These are phyloP conservation scores for Agonum fuliginosum DNA, from an alignment of 2,888 invertebrate genomes.

Conservation along the genomic window DNA sequence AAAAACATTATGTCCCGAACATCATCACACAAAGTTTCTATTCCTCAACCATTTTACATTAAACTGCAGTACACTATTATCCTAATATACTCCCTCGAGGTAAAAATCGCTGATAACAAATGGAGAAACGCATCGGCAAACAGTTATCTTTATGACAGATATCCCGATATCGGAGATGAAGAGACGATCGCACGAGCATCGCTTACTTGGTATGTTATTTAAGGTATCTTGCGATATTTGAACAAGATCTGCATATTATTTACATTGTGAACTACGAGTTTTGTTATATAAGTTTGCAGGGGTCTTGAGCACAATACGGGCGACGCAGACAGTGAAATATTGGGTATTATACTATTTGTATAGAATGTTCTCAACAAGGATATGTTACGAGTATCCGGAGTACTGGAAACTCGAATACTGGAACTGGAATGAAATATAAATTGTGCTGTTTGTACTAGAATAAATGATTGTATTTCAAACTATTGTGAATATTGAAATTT, in stretches of 20 bases:
- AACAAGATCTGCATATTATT: conserved; percentile 49
- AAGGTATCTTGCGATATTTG: conserved; percentile 40
- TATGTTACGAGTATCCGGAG: background rate
- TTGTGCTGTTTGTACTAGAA: no score
- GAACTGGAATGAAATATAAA: background rate
- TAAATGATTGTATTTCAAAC: no score
- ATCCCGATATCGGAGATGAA: no score
- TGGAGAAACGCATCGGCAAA: background rate
- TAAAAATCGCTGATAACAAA: background rate
- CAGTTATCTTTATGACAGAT: conserved; percentile 22
- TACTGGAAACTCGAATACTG: background rate
- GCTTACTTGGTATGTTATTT: conserved; percentile 31
- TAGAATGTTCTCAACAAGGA: background rate
- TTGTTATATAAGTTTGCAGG: conserved; percentile 26
- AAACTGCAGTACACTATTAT: background rate
- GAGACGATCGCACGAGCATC: background rate
- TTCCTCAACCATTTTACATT: no score
- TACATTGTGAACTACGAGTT: conserved; percentile 36
- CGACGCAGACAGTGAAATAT: conserved; percentile 34
- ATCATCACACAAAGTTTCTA: no score
- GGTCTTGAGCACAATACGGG: conserved; percentile 10
- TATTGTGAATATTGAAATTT: no score
- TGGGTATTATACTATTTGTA: conserved; percentile 38
- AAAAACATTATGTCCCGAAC: no score
- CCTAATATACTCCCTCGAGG: background rate